Conservation (phyloP, 2,797 vertebrate genomes). For the Chelonia mydas region DNA sequence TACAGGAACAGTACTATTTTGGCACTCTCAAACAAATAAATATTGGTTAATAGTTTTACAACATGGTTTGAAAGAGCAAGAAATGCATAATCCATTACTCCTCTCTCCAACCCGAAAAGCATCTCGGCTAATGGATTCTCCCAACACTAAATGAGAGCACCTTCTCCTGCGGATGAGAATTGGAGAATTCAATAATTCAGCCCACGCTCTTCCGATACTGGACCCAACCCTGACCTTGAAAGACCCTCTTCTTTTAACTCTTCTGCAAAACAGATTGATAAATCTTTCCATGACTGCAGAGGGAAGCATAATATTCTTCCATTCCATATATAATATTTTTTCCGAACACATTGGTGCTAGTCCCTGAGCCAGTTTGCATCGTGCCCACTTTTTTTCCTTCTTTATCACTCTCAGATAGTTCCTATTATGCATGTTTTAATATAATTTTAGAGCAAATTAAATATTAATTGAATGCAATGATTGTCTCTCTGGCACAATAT, state of each 20-base stretch:
- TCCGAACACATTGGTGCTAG: conserved; percentile 52
- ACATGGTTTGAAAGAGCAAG: neutral
- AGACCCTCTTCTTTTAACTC: conserved; percentile 6
- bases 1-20: rapidly evolving
- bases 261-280: conserved; percentile 11
- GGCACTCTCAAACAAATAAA: rapidly evolving
- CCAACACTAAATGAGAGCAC: rapidly evolving
- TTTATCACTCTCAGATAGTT: conserved; percentile 53
- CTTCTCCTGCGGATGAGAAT: rapidly evolving
- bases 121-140: neutral
- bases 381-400: conserved; percentile 40
- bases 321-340: conserved; percentile 49
- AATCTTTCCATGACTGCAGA: conserved; percentile 36
- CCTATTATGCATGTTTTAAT: conserved; percentile 75
- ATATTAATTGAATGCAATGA: conserved; percentile 74
- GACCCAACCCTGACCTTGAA: neutral
- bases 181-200: neutral
- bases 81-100: neutral
- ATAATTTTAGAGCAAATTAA: conserved; percentile 73
- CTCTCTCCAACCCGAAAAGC: neutral
- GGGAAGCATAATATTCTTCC: conserved; percentile 39
- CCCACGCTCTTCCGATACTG: neutral
- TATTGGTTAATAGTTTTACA: neutral
- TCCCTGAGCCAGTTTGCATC: conserved; percentile 41
- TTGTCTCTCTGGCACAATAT: conserved; percentile 52